Conservation (phyloP, 1,140 invertebrate genomes). For the Chionoecetes opilio region DNA sequence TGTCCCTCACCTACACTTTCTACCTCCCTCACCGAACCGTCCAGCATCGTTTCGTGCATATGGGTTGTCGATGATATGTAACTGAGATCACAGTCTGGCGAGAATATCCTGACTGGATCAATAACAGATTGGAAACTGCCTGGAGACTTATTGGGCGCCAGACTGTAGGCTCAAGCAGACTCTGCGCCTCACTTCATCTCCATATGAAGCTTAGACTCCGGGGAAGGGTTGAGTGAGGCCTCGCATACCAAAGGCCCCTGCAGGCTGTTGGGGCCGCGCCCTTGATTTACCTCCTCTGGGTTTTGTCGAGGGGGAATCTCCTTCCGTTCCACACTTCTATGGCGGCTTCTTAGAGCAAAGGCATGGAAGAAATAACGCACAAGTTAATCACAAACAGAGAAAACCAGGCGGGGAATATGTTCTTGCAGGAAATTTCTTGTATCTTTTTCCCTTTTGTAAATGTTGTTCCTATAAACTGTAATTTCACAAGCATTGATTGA, state of each 20-base stretch:
- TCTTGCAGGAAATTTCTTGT: background rate
- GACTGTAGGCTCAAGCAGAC: slow-evolving; percentile 3
- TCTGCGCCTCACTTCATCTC: slow-evolving; percentile 10
- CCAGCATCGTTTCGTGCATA: slow-evolving; percentile 11
- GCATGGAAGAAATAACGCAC: background rate
- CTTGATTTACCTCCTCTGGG: slow-evolving; percentile 5
- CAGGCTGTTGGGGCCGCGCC: background rate
- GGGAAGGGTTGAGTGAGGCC: slow-evolving; percentile 14
- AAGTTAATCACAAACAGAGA: background rate
- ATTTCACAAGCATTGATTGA: background rate
- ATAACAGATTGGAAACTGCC: background rate
- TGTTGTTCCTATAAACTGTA: background rate
- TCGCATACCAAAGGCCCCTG: background rate
- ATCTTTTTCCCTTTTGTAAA: background rate
- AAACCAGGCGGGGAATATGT: background rate
- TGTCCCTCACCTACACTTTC: background rate
- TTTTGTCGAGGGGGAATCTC: slow-evolving; percentile 15
- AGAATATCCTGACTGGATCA: background rate
- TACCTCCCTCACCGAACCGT: background rate
- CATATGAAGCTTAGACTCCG: background rate
- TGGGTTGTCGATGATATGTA: background rate
- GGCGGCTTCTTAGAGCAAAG: background rate
- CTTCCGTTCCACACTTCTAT: background rate
- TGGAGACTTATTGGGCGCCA: slow-evolving; percentile 11
- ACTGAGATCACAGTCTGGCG: background rate